A percentile compares a stretch with the other conserved stretches of the same genome.
These are phyloP conservation scores for Hemaris fuciformis DNA, from an alignment of 2,888 invertebrate species.

Conservation along the genomic window DNA sequence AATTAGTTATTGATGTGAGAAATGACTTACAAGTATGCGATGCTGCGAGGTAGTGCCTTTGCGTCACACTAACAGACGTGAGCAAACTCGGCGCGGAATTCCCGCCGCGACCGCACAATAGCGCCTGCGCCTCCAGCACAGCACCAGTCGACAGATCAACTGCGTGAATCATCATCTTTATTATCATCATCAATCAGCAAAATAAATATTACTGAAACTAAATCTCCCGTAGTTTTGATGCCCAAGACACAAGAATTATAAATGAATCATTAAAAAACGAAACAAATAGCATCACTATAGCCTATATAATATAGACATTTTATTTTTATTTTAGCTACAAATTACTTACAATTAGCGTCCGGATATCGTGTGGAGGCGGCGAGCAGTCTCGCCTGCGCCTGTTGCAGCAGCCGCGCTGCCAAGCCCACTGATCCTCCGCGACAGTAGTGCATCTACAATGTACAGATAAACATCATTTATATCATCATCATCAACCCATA, in stretches of 20 bases:
- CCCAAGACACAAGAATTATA: too few species aligned
- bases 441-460: conserved; percentile 50
- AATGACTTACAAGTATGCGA: conserved; percentile 40
- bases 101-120: conserved; percentile 24
- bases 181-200: background rate
- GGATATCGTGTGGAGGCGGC: conserved; percentile 24
- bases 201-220: too few species aligned
- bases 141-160: conserved; percentile 56
- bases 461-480: conserved; percentile 4
- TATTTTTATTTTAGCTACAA: too few species aligned
- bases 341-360: conserved; percentile 45
- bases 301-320: background rate
- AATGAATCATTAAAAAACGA: too few species aligned
- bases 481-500: too few species aligned
- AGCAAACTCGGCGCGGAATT: conserved; percentile 33
- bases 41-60: conserved; percentile 53
- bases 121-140: conserved; percentile 48
- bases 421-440: conserved; percentile 26
- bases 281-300: background rate
- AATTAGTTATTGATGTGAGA: too few species aligned
- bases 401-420: conserved; percentile 39
- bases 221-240: too few species aligned
- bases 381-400: conserved; percentile 40
- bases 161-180: conserved; percentile 24
- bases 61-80: conserved; percentile 39